Evolutionary conservation across 2,888 invertebrate genomes (phyloP), one percentile per base, ranked within the genome.

Genomic region (Drosophila setosimentum): DNA sequence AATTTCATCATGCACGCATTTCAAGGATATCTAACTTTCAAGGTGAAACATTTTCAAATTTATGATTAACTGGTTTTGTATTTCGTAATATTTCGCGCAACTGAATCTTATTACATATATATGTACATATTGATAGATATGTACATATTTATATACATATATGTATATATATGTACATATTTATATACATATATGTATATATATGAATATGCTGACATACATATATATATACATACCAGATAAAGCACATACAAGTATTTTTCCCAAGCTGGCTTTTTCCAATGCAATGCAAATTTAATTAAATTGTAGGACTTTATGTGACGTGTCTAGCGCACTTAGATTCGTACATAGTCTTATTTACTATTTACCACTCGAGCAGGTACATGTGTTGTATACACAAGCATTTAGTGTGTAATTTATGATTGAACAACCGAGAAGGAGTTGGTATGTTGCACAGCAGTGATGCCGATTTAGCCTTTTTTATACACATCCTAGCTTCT

Each of bases 391-490:
- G 37, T 40, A 24, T 42, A 11, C 21, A 30, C 42, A 42, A 30
- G 30, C 57, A 57, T 30, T 40, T 30, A 13, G 29, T 40, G 40
- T 42, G 57, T 21, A 21, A 30, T 30, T 42, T 42, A 57, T 21
- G 57, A 42, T 40, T 42, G 21, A 30, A 42, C 42, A 57, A 57
- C 29, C 21, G n/a, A 57, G 42, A 30, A 30, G 57, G 42, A 57
- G 42, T 57, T 57, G 30, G 57, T 21, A 42, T 30, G 42, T 30
- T 57, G 42, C 21, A 42, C n/a, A 57, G 40, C 30, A 24, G 57
- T 57, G 42, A 30, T 57, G 57, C 16, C 6, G 21, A 21, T 57
- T 57, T 30, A 57, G 57, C 57, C 21, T 30, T 42, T 40, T 55
- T 55, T n/a, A 11, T 21, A 16, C 18, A 27, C 1, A 48, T 48